phyloP scores from a whole-genome alignment of 64 coral and sea anemone genomes.

The Dendronephthya gigantea region DNA sequence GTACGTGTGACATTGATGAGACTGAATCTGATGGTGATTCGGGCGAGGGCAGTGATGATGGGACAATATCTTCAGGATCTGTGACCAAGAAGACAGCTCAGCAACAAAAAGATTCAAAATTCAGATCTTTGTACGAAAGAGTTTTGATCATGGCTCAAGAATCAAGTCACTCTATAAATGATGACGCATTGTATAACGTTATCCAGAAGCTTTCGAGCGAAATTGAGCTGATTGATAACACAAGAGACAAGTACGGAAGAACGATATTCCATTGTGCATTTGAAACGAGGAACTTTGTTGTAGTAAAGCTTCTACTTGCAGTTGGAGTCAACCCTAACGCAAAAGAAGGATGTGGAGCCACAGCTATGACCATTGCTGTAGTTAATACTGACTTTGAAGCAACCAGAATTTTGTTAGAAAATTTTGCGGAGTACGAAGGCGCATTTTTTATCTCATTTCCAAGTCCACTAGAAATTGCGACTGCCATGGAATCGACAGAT shows the following conservation, averaged over 20 bases:
- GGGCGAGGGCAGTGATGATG: too few species aligned
- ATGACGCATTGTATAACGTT: background rate
- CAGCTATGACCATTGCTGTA: conserved; percentile 7
- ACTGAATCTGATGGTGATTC: too few species aligned
- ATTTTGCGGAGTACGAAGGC: conserved; percentile 8
- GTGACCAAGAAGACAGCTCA: background rate
- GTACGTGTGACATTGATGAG: too few species aligned
- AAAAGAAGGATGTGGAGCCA: conserved; percentile 13
- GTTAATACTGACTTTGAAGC: background rate
- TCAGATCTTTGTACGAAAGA: background rate
- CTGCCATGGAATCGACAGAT: background rate
- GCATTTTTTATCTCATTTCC: background rate
- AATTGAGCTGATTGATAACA: background rate
- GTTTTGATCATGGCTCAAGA: background rate
- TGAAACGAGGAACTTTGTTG: background rate
- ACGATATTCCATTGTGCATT: background rate
- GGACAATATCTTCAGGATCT: background rate
- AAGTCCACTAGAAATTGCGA: conserved; percentile 2
- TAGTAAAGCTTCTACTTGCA: background rate
- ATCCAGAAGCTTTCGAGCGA: background rate
- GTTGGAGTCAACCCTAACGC: background rate
- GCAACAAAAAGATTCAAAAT: background rate
- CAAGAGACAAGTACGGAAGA: background rate
- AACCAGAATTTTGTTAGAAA: background rate
- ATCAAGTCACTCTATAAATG: background rate